Evolutionary conservation across 2,888 invertebrate species (phyloP).

Genomic region (Epinotia brunnichana): DNA sequence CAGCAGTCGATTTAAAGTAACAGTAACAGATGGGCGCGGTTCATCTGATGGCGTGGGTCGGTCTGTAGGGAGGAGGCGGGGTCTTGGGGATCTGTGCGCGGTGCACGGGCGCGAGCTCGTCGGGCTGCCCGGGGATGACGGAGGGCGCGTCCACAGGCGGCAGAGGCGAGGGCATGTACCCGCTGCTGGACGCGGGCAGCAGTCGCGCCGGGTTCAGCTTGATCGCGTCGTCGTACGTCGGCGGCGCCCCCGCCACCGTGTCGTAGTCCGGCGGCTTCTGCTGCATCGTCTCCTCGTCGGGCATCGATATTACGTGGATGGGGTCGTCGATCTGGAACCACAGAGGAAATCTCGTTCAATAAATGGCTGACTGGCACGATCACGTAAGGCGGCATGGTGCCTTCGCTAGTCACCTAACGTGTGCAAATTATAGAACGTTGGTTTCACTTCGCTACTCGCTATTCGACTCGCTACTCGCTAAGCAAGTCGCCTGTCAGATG

Average conservation of each 20-base stretch:
- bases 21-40: slow-evolving; percentile 58
- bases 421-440: too few species aligned
- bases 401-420: too few species aligned
- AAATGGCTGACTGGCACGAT: neutral
- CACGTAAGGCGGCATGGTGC: neutral
- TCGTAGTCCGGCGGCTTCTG: slow-evolving; percentile 90
- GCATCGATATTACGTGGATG: slow-evolving; percentile 86
- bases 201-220: slow-evolving; percentile 86
- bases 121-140: slow-evolving; percentile 70
- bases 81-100: slow-evolving; percentile 73
- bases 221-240: slow-evolving; percentile 89
- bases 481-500: too few species aligned
- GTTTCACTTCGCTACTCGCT: too few species aligned
- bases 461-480: too few species aligned
- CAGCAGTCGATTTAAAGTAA: slow-evolving; percentile 80
- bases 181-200: slow-evolving; percentile 71
- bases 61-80: slow-evolving; percentile 80
- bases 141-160: slow-evolving; percentile 55
- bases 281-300: slow-evolving; percentile 83
- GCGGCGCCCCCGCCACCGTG: slow-evolving; percentile 87
- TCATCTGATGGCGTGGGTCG: slow-evolving; percentile 81
- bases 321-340: slow-evolving; percentile 85
- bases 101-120: slow-evolving; percentile 67
- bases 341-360: slow-evolving; percentile 33
- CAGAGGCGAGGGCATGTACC: slow-evolving; percentile 55